Conservation (phyloP, 2,888 invertebrate species). For the Eristalis pertinax region DNA sequence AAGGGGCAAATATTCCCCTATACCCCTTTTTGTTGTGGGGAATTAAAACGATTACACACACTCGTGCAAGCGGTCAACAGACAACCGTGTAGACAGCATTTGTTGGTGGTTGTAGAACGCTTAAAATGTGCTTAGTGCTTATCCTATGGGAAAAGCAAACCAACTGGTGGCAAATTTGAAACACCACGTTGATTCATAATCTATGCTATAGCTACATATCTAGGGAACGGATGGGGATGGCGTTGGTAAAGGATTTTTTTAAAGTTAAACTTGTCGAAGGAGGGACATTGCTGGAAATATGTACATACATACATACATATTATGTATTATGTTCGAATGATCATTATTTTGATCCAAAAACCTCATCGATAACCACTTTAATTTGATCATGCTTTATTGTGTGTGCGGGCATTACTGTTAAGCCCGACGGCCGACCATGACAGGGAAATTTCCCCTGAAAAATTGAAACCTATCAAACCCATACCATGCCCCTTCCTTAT, state of each 20-base stretch:
- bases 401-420: background rate
- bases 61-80: background rate
- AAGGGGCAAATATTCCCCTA: constrained; percentile 8
- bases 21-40: background rate
- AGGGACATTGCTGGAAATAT: too few species aligned
- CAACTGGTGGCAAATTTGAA: background rate
- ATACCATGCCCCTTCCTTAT: background rate
- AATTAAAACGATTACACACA: background rate
- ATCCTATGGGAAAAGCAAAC: background rate
- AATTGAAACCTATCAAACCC: background rate
- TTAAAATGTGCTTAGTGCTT: background rate
- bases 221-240: too few species aligned
- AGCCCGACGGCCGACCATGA: background rate
- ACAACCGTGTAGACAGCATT: background rate
- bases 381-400: background rate
- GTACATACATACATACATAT: too few species aligned
- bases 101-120: background rate
- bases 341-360: too few species aligned
- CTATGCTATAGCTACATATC: too few species aligned
- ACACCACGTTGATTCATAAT: background rate
- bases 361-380: background rate
- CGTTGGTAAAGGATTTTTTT: too few species aligned
- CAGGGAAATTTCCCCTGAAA: background rate
- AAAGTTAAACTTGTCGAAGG: too few species aligned
- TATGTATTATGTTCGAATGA: too few species aligned